Evolutionary conservation across 2,113 vertebrate species (phyloP).

Genomic region (Chroicocephalus ridibundus): DNA sequence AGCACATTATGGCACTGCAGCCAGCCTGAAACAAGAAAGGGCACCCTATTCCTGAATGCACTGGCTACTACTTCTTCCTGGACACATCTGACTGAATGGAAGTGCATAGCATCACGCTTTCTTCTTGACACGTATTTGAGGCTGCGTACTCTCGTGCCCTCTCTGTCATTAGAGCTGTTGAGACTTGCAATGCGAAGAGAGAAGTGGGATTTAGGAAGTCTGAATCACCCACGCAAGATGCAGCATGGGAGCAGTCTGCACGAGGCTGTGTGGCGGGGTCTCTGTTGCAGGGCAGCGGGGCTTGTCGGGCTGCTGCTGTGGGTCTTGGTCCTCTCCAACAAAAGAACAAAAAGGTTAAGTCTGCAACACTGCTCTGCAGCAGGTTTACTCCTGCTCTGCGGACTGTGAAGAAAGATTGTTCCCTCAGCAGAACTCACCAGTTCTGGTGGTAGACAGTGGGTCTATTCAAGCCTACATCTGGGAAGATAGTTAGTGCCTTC

Average conservation of each 20-base stretch:
- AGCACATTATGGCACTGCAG: background rate
- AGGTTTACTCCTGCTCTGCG: background rate
- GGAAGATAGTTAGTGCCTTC: slow-evolving; percentile 51
- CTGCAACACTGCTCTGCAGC: background rate
- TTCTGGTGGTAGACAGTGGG: background rate
- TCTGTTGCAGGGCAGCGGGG: fast-evolving
- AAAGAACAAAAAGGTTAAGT: background rate
- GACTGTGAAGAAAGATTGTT: slow-evolving; percentile 8
- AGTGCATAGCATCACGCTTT: background rate
- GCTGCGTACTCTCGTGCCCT: fast-evolving
- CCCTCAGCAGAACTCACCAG: background rate
- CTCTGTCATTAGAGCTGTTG: background rate
- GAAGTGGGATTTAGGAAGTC: background rate
- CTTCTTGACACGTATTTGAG: background rate
- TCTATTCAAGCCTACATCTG: slow-evolving; percentile 41
- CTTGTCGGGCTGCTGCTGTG: background rate
- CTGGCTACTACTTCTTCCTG: background rate
- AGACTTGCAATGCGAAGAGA: background rate
- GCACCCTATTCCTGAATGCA: fast-evolving
- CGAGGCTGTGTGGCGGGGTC: fast-evolving
- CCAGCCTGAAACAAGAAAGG: background rate
- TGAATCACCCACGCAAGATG: background rate
- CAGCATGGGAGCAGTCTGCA: background rate
- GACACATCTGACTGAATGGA: background rate
- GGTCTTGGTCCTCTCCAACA: background rate